phyloP scores from a whole-genome alignment of 2,797 vertebrate species.

The Sebastes hopkinsi region DNA sequence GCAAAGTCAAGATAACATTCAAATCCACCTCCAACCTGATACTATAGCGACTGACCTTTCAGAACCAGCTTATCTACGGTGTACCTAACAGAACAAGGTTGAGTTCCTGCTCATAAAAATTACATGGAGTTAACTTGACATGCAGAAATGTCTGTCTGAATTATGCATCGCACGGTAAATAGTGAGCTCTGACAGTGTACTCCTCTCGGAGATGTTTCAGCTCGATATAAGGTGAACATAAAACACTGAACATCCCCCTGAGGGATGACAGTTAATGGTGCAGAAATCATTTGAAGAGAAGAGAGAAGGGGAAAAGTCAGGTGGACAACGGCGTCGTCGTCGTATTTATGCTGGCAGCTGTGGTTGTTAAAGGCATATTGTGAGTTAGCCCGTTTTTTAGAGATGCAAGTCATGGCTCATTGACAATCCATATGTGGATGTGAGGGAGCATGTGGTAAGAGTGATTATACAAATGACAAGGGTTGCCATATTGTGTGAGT shows the following conservation, averaged over 20 bases:
- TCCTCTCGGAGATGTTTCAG: constrained; percentile 29
- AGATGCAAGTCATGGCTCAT: constrained; percentile 45
- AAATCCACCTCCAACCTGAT: constrained; percentile 15
- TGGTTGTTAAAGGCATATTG: constrained; percentile 28
- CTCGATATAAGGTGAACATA: constrained; percentile 30
- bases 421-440: constrained; percentile 51
- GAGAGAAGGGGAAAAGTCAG: background rate
- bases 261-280: constrained; percentile 20
- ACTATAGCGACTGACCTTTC: background rate
- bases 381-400: constrained; percentile 24
- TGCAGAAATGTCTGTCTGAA: constrained; percentile 68
- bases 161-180: constrained; percentile 74
- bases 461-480: constrained; percentile 21
- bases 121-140: constrained; percentile 63
- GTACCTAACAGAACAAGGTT: constrained; percentile 30
- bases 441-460: constrained; percentile 1
- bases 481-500: background rate
- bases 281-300: background rate
- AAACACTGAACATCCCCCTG: constrained; percentile 30
- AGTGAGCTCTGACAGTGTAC: constrained; percentile 43
- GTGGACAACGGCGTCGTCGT: background rate
- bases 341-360: constrained; percentile 13
- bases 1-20: constrained; percentile 3
- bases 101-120: constrained; percentile 60
- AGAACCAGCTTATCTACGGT: background rate